Base-by-base conservation (phyloP, 2,888 invertebrate genomes). In the Hirtodrosophila cameraria region DNA sequence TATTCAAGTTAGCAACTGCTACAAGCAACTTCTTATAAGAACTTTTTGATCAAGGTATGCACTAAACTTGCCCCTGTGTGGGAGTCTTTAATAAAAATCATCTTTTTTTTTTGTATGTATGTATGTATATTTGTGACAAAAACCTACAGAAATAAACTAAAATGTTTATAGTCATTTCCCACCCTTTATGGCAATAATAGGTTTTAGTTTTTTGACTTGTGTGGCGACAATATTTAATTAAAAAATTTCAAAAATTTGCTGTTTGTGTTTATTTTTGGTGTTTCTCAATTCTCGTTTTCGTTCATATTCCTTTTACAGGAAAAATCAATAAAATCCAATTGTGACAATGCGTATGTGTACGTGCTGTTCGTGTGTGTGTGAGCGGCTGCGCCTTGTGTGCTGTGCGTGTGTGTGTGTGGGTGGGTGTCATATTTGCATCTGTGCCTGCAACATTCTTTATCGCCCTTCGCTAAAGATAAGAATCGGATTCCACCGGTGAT, bases 311-410 rank as follows among this genome's bases (percentile, higher is more conserved):
- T 79, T 80, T 50, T 66, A 65, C 72, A 82, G 85, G 87, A 87
- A 87, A 83, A 83, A 83, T 83, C 83, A 85, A 83, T 83, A 83
- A 87, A 77, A 41, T 70, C 69, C 73, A 75, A 80, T 68, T 76
- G 73, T 66, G 65, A 75, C 61, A 72, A 73, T 63, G 75, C 74
- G 52, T 50, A 66, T 60, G 27, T 42, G 41, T 38, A 20, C 3
- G 20, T 41, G 35, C 3, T 23, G 42, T 39, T 48, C 38, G 42
- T 46, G 42, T 45, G 46, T 58, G 57, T 42, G 46, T 50, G 49
- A 71, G 53, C 67, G 60, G 58, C 67, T 79, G 79, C 58, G 58
- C 46, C 58, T 60, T 50, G 46, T 35, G 59, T 35, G 27, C 43
- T 33, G 41, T 12, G 41, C 55, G 48, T 31, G 45, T 33, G 41